Percentiles rank a stretch among this genome's conserved stretches.
These are phyloP conservation scores for Cyprinus carpio DNA, from an alignment of 2,113 vertebrate species.

Conservation along the genomic window DNA sequence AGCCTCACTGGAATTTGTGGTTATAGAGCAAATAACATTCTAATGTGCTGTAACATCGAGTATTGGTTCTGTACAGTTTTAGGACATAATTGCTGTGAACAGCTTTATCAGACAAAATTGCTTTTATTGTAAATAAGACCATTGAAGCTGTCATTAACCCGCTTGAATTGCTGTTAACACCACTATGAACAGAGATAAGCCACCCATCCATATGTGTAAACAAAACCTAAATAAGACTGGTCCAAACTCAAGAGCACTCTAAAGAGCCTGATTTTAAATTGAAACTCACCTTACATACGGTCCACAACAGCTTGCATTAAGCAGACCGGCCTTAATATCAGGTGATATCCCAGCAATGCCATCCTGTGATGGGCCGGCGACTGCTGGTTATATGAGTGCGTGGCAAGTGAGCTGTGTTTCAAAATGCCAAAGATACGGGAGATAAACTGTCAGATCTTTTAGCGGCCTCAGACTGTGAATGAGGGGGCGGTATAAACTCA, in stretches of 20 bases:
- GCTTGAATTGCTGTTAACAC: not conserved
- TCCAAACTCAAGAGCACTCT: not conserved
- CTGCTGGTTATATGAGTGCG: slow-evolving; percentile 18
- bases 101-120: no score
- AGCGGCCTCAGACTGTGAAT: slow-evolving; percentile 54
- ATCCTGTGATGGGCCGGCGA: not conserved
- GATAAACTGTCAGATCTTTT: slow-evolving; percentile 51
- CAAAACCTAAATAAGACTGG: not conserved
- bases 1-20: slow-evolving; percentile 51
- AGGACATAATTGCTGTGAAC: not conserved
- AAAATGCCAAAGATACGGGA: slow-evolving; percentile 47
- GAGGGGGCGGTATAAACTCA: slow-evolving; percentile 55
- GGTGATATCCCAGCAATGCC: slow-evolving; percentile 45
- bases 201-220: not conserved
- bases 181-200: not conserved
- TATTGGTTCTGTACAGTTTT: not conserved
- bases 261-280: not conserved
- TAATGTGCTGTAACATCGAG: not conserved
- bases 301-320: not conserved
- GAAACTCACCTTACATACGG: not conserved
- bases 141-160: not conserved
- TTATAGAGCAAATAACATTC: slow-evolving; percentile 51
- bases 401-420: slow-evolving; percentile 46
- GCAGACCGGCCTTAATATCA: slow-evolving; percentile 15
- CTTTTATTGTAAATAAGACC: not conserved